Conservation (phyloP, 2,797 vertebrate genomes). For the Anabacerthia variegaticeps region DNA sequence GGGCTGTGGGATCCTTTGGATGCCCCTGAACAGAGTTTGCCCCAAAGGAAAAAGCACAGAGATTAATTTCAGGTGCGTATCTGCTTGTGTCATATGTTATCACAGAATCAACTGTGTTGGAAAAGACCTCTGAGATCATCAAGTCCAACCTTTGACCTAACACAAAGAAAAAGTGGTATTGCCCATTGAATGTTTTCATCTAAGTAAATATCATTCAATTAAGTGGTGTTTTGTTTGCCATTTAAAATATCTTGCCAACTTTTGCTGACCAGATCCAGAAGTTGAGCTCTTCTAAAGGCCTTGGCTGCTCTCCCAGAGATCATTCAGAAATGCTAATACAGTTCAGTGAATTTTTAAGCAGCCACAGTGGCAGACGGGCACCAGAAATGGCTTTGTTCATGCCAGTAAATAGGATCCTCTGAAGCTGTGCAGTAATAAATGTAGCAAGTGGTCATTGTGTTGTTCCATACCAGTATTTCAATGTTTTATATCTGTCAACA, state of each 20-base stretch:
- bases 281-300: neutral
- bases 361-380: neutral
- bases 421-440: neutral
- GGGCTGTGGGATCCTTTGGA: neutral
- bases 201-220: conserved; percentile 28
- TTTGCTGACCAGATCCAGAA: neutral
- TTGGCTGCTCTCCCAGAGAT: conserved; percentile 43
- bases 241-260: neutral
- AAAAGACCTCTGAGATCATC: too few relatives aligned
- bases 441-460: neutral
- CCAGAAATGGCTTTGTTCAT: neutral
- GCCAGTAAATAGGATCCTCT: neutral
- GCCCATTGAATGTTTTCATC: neutral
- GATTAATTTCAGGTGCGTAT: neutral
- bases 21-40: neutral
- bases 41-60: neutral
- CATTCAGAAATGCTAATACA: neutral
- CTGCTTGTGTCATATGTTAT: fast-evolving
- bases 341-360: conserved; percentile 14
- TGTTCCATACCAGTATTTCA: neutral
- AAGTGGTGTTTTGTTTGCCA: neutral
- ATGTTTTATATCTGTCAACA: neutral
- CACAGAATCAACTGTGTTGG: too few relatives aligned
- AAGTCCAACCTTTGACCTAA: too few relatives aligned
- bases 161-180: neutral